Evolutionary conservation across 92 coral and sea anemone species (phyloP).

Genomic region (Isaurus tuberculatus): DNA sequence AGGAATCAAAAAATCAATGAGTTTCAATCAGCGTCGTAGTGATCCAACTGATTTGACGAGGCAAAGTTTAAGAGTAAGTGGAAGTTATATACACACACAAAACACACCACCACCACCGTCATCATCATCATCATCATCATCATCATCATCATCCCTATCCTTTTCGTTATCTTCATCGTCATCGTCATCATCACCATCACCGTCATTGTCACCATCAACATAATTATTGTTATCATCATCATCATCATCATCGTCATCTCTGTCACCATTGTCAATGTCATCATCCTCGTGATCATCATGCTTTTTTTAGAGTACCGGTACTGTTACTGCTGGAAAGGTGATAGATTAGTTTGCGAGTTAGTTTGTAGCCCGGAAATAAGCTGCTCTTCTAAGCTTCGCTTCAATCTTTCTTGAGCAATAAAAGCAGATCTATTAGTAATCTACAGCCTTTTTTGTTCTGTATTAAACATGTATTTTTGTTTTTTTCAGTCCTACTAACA

Average conservation of each 20-base stretch:
- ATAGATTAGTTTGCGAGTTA: no score
- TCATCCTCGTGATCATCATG: neutral
- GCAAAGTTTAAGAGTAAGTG: constrained; percentile 84
- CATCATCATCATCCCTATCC: neutral
- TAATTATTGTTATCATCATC: neutral
- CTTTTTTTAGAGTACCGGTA: no score
- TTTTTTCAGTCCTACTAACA: neutral
- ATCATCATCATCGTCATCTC: neutral
- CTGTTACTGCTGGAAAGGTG: no score
- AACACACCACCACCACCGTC: neutral
- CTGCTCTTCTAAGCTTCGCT: no score
- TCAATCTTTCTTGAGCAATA: no score
- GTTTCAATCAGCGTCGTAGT: constrained; percentile 70
- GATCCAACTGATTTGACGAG: constrained; percentile 65
- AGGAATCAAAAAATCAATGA: constrained; percentile 75
- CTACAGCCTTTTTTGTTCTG: neutral
- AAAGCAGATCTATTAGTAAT: neutral
- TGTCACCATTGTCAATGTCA: neutral
- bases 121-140: neutral
- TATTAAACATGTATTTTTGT: no score
- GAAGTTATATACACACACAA: neutral
- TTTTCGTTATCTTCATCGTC: neutral
- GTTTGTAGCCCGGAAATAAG: no score
- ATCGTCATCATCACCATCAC: neutral
- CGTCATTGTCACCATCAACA: neutral